Conservation (phyloP, 2,113 vertebrate species). For the Rhea pennata region DNA sequence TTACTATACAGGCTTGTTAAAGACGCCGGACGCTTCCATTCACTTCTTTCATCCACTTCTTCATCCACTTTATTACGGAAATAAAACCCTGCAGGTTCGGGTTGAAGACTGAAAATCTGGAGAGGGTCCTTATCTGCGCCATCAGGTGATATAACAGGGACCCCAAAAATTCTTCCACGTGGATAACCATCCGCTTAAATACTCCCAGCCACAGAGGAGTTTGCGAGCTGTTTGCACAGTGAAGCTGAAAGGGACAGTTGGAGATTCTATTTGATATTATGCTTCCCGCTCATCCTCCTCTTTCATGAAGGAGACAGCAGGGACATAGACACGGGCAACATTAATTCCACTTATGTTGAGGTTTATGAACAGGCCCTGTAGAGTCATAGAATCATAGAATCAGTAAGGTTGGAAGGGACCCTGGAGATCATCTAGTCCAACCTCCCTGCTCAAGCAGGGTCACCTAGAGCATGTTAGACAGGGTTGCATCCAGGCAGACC, state of each 20-base stretch:
- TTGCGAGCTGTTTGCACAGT: slow-evolving; percentile 9
- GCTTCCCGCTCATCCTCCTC: neutral
- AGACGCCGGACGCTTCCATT: neutral
- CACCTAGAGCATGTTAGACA: too few species aligned
- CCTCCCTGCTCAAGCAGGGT: too few species aligned
- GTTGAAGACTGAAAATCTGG: slow-evolving; percentile 6
- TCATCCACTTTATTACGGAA: neutral
- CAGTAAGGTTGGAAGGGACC: too few species aligned
- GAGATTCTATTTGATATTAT: slow-evolving; percentile 6
- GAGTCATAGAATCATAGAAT: neutral
- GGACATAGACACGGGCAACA: neutral
- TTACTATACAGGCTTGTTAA: neutral
- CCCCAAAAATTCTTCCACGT: neutral
- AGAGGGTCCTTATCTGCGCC: neutral
- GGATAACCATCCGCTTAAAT: slow-evolving; percentile 17
- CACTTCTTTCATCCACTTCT: neutral
- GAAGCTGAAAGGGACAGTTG: neutral
- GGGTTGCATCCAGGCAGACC: too few species aligned
- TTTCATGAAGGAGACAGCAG: neutral
- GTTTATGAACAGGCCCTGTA: neutral
- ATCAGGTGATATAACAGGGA: slow-evolving; percentile 12
- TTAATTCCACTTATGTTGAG: neutral
- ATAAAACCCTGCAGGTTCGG: slow-evolving; percentile 24
- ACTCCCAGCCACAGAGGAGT: neutral
- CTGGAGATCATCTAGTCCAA: too few species aligned